A percentile compares a stretch with the other conserved stretches of the same genome.
These are phyloP conservation scores for Tachuris rubrigastra DNA, from an alignment of 2,113 vertebrate genomes.

Conservation along the genomic window DNA sequence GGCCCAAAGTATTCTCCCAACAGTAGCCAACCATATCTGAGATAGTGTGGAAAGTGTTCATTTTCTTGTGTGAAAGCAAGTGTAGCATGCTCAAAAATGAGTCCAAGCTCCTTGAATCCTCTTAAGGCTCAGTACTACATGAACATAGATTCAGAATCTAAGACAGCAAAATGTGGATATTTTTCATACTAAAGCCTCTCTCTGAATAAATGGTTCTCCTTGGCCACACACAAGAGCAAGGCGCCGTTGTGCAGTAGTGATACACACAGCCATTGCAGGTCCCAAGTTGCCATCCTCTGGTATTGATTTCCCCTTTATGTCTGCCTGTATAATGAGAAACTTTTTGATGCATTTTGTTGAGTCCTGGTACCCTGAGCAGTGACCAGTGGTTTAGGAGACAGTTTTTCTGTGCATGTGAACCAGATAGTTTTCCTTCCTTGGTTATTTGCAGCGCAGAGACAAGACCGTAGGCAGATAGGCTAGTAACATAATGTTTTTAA, in stretches of 20 bases:
- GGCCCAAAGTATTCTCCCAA: neutral
- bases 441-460: neutral
- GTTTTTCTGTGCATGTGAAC: neutral
- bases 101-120: neutral
- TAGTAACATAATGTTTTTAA: neutral
- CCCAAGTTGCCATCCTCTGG: neutral
- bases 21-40: neutral
- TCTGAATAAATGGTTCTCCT: neutral
- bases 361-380: neutral
- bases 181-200: neutral
- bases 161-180: neutral
- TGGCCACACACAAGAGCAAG: too few species aligned
- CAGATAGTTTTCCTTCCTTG: neutral
- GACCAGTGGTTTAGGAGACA: neutral
- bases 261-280: fast-evolving
- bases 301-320: neutral
- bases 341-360: neutral
- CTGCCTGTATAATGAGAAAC: neutral
- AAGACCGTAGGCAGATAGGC: neutral
- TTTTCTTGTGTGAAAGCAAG: neutral
- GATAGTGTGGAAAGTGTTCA: neutral
- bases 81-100: neutral
- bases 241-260: neutral
- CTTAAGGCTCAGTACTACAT: neutral
- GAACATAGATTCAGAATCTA: neutral